Evolutionary conservation across 2,113 vertebrate species (phyloP).

Genomic region (Gymnarchus niloticus): DNA sequence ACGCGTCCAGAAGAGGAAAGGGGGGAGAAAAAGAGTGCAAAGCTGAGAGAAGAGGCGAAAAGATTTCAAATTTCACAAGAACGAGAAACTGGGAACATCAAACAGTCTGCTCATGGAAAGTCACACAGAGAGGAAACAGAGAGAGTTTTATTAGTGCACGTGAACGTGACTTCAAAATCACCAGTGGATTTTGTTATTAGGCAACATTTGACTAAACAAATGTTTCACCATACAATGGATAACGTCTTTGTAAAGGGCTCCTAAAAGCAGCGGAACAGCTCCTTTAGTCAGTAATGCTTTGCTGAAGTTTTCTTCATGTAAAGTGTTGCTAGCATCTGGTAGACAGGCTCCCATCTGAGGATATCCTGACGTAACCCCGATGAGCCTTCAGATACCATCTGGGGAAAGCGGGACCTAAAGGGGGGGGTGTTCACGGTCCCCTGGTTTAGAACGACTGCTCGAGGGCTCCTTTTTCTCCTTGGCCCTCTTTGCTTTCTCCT

Average conservation of each 20-base stretch:
- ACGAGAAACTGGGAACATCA: not conserved
- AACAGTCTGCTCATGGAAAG: no score
- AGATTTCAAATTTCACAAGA: not conserved
- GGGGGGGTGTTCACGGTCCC: not conserved
- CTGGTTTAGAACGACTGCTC: not conserved
- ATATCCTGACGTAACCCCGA: not conserved
- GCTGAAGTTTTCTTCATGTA: not conserved
- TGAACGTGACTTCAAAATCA: not conserved
- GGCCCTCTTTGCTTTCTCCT: not conserved
- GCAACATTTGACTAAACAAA: not conserved
- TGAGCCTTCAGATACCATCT: not conserved
- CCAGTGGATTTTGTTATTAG: not conserved
- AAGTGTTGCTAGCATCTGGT: not conserved
- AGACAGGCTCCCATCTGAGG: not conserved
- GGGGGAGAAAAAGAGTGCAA: not conserved
- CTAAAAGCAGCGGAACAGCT: not conserved
- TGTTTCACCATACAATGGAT: not conserved
- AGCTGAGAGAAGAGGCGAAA: not conserved
- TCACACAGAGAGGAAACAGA: no score
- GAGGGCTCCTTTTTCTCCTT: not conserved
- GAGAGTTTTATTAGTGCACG: not conserved
- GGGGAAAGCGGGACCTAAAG: not conserved
- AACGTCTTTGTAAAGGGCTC: not conserved
- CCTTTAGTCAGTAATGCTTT: not conserved
- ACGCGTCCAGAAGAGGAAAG: not conserved